Evolutionary conservation across 2,888 invertebrate genomes (phyloP).

Genomic region (Drosophila mimica): DNA sequence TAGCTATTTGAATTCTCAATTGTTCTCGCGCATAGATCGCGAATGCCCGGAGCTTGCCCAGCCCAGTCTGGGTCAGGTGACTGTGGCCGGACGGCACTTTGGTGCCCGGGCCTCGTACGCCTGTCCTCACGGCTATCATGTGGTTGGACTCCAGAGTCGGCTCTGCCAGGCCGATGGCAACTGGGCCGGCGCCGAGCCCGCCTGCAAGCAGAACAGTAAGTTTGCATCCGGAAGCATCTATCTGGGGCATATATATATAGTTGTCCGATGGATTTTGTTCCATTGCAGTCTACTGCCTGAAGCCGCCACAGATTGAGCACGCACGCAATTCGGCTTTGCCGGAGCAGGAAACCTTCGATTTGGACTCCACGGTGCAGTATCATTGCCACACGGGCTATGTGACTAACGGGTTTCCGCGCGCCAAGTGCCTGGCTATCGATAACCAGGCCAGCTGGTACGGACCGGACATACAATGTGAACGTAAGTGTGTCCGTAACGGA

Average conservation of each 20-base stretch:
- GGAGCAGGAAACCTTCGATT: conserved; percentile 94
- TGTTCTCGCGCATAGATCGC: conserved; percentile 86
- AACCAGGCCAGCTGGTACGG: conserved; percentile 97
- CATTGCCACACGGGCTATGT: conserved; percentile 97
- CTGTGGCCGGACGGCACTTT: conserved; percentile 91
- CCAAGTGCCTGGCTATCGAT: conserved; percentile 96
- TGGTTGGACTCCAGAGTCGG: conserved; percentile 93
- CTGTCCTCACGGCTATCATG: conserved; percentile 95
- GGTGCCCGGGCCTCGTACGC: conserved; percentile 92
- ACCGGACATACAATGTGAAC: conserved; percentile 97
- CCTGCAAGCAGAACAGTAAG: conserved; percentile 94
- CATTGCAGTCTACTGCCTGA: conserved; percentile 91
- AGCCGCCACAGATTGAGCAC: conserved; percentile 93
- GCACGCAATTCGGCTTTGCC: conserved; percentile 94
- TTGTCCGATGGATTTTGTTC: background rate
- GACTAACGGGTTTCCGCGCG: conserved; percentile 95
- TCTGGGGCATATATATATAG: background rate
- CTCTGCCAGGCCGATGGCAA: conserved; percentile 96
- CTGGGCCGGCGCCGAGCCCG: conserved; percentile 93
- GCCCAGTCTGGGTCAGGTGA: conserved; percentile 91
- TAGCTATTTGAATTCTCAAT: background rate
- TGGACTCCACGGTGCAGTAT: conserved; percentile 96
- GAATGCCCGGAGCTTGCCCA: conserved; percentile 93
- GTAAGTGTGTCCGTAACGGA: conserved; percentile 86
- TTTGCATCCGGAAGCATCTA: conserved; percentile 51